Evolutionary conservation across 2,888 invertebrate species (phyloP).

Genomic region (Escarpia spicata): DNA sequence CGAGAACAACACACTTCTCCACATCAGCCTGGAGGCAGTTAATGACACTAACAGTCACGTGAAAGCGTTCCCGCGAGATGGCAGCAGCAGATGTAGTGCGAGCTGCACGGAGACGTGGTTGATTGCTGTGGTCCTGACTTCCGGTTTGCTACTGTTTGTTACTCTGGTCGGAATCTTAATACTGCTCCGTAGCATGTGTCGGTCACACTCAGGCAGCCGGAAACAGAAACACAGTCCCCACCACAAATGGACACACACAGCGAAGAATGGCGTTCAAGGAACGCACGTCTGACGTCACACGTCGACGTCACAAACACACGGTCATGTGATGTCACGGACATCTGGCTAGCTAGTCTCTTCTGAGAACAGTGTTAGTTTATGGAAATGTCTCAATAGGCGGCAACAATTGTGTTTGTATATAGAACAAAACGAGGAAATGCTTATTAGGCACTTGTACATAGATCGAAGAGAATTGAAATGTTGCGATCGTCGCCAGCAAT

Average conservation of each 20-base stretch:
- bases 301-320: background rate
- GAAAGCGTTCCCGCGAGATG: background rate
- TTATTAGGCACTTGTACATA: background rate
- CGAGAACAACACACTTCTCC: slow-evolving; percentile 34
- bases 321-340: background rate
- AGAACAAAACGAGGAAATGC: background rate
- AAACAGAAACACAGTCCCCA: background rate
- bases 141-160: background rate
- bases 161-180: background rate
- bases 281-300: slow-evolving; percentile 10
- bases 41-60: background rate
- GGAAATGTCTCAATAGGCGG: background rate
- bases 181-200: background rate
- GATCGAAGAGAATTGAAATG: background rate
- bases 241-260: background rate
- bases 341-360: background rate
- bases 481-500: background rate
- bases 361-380: background rate
- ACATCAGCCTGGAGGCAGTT: slow-evolving; percentile 28
- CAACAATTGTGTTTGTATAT: background rate
- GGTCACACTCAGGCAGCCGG: background rate
- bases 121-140: background rate
- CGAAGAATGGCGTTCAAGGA: background rate
- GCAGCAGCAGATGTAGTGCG: background rate
- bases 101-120: background rate